phyloP scores from a whole-genome alignment of 2,797 vertebrate genomes.

The Phrynocephalus forsythii region DNA sequence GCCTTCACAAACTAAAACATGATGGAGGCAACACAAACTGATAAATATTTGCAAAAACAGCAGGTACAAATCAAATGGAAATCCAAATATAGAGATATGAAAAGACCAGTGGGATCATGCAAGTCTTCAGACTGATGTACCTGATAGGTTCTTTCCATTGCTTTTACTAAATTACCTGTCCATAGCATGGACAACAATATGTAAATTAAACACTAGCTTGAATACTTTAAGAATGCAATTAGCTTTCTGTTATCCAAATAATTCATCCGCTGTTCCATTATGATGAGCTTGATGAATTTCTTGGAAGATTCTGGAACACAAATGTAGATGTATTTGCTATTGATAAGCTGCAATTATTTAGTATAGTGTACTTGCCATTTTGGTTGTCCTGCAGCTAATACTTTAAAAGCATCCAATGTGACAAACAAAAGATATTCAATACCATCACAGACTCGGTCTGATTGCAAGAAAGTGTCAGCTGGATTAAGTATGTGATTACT shows the following conservation, averaged over 20 bases:
- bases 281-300: background rate
- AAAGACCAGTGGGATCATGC: background rate
- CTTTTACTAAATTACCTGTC: background rate
- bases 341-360: background rate
- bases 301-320: background rate
- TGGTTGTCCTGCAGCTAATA: background rate
- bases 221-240: background rate
- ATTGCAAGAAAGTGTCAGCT: background rate
- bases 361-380: background rate
- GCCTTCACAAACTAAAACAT: background rate
- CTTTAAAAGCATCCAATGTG: background rate
- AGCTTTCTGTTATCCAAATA: background rate
- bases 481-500: background rate
- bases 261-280: background rate
- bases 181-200: too few species aligned
- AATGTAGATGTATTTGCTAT: background rate
- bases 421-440: background rate
- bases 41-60: background rate
- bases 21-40: background rate
- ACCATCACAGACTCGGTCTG: background rate
- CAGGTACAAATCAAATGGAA: background rate
- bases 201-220: background rate
- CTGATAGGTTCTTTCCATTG: background rate
- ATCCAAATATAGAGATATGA: background rate
- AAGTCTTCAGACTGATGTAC: background rate